Conservation (phyloP, 2,888 invertebrate genomes). For the Synergus itoensis region DNA sequence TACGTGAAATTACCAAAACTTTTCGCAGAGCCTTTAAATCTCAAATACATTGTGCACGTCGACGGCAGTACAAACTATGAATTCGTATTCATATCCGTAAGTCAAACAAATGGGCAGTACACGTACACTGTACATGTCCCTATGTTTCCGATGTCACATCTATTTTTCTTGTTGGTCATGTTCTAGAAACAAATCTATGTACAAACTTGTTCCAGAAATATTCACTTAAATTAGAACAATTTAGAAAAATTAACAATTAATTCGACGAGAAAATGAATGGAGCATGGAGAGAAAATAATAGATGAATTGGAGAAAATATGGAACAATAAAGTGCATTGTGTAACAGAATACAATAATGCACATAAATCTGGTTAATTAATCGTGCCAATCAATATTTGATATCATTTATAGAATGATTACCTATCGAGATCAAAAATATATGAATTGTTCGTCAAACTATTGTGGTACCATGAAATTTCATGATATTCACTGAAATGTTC, state of each 20-base stretch:
- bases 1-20: conserved; percentile 21
- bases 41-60: conserved; percentile 18
- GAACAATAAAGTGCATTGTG: background rate
- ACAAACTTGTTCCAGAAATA: background rate
- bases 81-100: conserved; percentile 35
- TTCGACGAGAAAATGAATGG: background rate
- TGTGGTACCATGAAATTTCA: background rate
- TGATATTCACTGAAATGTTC: background rate
- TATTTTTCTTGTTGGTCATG: background rate
- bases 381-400: background rate
- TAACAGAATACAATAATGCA: background rate
- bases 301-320: background rate
- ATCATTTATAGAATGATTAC: background rate
- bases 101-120: conserved; percentile 37
- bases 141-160: background rate
- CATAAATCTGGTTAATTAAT: background rate
- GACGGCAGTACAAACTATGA: conserved; percentile 10
- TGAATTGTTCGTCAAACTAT: background rate
- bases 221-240: background rate
- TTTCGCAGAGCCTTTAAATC: conserved; percentile 6
- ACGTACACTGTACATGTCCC: conserved; percentile 13
- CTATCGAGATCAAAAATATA: background rate
- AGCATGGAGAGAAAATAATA: background rate
- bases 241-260: background rate
- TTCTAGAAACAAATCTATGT: background rate